phyloP scores from a whole-genome alignment of 2,888 invertebrate species.

The Agrochola lychnidis region DNA sequence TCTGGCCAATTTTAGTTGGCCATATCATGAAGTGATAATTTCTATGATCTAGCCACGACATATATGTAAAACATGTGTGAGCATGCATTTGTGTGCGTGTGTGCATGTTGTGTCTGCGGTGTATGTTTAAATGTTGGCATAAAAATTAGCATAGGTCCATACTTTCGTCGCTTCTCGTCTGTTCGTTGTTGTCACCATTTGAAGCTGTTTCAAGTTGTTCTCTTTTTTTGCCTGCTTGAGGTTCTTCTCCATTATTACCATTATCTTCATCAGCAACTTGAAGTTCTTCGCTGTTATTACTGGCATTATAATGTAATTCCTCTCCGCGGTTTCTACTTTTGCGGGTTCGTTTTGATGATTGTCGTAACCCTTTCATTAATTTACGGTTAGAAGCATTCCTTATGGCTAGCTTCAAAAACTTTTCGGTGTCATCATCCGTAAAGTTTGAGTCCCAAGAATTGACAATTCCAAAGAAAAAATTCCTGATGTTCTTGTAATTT shows the following conservation, averaged over 20 bases:
- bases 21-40: constrained; percentile 20
- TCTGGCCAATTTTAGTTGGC: constrained; percentile 13
- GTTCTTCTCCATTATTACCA: constrained; percentile 30
- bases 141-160: constrained; percentile 31
- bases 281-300: constrained; percentile 26
- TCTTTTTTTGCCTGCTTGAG: constrained; percentile 29
- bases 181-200: constrained; percentile 29
- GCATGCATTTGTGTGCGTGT: constrained; percentile 15
- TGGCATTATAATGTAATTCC: constrained; percentile 18
- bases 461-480: constrained; percentile 24
- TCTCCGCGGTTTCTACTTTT: constrained; percentile 26
- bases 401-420: constrained; percentile 23
- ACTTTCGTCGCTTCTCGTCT: constrained; percentile 20
- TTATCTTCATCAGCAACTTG: constrained; percentile 29
- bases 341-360: constrained; percentile 26
- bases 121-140: constrained; percentile 9
- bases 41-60: constrained; percentile 15
- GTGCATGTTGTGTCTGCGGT: constrained; percentile 13
- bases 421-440: constrained; percentile 24
- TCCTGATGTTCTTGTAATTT: constrained; percentile 25
- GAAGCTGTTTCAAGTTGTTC: constrained; percentile 21
- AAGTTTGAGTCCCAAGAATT: constrained; percentile 26
- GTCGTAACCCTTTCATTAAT: constrained; percentile 34
- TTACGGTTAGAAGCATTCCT: constrained; percentile 30
- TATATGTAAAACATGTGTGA: constrained; percentile 19